phyloP scores from a whole-genome alignment of 2,888 invertebrate species.

The Tipula vernalis region DNA sequence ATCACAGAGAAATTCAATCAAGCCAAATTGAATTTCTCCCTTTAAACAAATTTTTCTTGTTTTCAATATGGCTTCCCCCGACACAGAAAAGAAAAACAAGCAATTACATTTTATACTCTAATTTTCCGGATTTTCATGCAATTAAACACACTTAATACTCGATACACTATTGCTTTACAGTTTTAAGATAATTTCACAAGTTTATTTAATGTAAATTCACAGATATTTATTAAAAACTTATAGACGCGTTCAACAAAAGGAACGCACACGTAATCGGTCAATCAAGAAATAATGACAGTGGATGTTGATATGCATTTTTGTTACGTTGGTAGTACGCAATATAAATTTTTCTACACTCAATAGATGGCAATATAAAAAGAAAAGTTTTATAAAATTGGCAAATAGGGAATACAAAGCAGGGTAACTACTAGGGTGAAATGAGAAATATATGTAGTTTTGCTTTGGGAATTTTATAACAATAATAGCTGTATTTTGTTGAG shows the following conservation, averaged over 20 bases:
- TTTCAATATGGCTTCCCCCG: constrained; percentile 8
- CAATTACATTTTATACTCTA: not conserved
- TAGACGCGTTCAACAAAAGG: not conserved
- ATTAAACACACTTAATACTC: not conserved
- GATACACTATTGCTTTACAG: not conserved
- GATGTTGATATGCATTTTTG: not conserved
- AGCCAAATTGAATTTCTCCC: not conserved
- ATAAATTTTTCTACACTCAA: not conserved
- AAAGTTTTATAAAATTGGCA: not conserved
- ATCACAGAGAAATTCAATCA: not conserved
- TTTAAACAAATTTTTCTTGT: constrained; percentile 6
- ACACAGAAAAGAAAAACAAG: not conserved
- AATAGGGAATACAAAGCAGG: too few relatives aligned
- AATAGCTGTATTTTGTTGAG: too few relatives aligned
- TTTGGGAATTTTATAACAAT: too few relatives aligned
- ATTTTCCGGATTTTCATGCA: not conserved
- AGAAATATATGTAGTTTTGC: too few relatives aligned
- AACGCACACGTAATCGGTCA: constrained; percentile 10
- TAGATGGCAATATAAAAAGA: not conserved
- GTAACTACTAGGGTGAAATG: too few relatives aligned
- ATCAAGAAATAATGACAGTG: constrained; percentile 5
- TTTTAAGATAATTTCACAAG: not conserved
- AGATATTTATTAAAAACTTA: not conserved
- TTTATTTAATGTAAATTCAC: not conserved
- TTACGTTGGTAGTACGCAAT: not conserved